Evolutionary conservation across 2,797 vertebrate genomes (phyloP).

Genomic region (Columba guinea): DNA sequence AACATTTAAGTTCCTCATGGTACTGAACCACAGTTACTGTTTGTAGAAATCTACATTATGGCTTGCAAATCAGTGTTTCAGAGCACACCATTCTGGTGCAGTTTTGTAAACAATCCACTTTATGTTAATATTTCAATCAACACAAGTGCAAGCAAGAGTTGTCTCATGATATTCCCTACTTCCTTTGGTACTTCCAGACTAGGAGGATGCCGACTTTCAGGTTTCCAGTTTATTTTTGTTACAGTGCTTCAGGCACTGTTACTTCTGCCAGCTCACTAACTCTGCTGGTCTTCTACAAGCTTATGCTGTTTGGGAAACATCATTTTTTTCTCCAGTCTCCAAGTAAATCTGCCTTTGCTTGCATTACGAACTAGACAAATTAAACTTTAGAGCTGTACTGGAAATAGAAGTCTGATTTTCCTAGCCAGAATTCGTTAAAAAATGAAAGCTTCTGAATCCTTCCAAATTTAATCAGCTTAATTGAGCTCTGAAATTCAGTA

Average conservation of each 20-base stretch:
- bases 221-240: not conserved
- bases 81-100: not conserved
- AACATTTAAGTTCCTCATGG: not conserved
- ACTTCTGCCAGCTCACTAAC: not conserved
- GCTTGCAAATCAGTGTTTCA: not conserved
- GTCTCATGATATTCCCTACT: not conserved
- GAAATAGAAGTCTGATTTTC: not conserved
- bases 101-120: not conserved
- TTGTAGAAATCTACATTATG: not conserved
- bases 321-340: not conserved
- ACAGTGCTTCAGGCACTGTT: not conserved
- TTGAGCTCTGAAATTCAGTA: not conserved
- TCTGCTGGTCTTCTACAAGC: not conserved
- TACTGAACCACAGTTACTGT: not conserved
- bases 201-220: not conserved
- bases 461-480: not conserved
- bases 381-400: not conserved
- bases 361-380: not conserved
- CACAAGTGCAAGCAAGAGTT: not conserved
- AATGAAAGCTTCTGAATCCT: not conserved
- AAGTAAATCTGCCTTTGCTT: not conserved
- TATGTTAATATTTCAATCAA: not conserved
- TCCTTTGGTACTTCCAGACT: not conserved
- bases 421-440: not conserved
- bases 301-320: not conserved